These are phyloP conservation scores for Struthidea cinerea DNA, from an alignment of 2,113 vertebrate genomes.

Conservation along the genomic window DNA sequence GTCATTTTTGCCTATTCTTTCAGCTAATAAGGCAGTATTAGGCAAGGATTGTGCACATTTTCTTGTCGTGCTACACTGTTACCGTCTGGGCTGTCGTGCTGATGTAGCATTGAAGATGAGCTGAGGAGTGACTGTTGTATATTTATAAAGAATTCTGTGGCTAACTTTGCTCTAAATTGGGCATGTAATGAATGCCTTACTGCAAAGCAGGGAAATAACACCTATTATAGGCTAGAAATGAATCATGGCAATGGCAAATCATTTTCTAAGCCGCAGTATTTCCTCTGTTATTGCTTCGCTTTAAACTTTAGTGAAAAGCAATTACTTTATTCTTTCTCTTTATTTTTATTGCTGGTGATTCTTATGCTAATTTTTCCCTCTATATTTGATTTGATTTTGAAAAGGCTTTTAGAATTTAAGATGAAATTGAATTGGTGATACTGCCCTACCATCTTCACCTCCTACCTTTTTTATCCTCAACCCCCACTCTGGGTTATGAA, in stretches of 20 bases:
- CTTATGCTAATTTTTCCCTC: conserved; percentile 41
- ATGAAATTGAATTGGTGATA: not conserved
- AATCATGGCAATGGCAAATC: conserved; percentile 61
- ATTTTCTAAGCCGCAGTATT: conserved; percentile 59
- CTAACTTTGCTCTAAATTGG: conserved; percentile 66
- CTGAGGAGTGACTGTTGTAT: conserved; percentile 10
- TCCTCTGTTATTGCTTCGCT: conserved; percentile 66
- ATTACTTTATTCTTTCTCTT: conserved; percentile 60
- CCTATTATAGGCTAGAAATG: conserved; percentile 67
- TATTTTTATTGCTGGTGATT: conserved; percentile 62
- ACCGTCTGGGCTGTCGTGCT: not conserved
- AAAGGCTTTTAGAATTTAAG: conserved; percentile 7
- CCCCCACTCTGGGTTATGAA: not conserved
- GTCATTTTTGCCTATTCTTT: not conserved
- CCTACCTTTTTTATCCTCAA: not conserved
- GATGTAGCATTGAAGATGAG: not conserved
- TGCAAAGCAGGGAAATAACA: conserved; percentile 60
- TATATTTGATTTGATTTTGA: conserved; percentile 45
- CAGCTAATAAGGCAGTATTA: not conserved
- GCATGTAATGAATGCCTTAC: conserved; percentile 71
- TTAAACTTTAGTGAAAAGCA: conserved; percentile 61
- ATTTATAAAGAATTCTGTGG: conserved; percentile 46
- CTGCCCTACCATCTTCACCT: not conserved
- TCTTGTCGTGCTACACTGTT: not conserved
- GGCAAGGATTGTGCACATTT: not conserved